These are phyloP conservation scores for Anoplius nigerrimus DNA, from an alignment of 2,888 invertebrate species.

Conservation along the genomic window DNA sequence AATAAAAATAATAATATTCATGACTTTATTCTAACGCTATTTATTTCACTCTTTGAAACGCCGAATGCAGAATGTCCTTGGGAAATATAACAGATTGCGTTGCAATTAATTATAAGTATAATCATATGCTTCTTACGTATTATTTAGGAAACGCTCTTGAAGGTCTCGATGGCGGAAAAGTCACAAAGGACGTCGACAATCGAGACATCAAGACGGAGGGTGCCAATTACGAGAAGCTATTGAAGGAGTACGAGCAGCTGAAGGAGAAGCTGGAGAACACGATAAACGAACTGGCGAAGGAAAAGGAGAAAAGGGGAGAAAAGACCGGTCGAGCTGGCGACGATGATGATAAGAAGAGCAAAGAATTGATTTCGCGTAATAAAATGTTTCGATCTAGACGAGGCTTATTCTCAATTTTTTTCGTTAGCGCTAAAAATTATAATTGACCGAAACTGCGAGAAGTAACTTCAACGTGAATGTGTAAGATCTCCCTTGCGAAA, in stretches of 20 bases:
- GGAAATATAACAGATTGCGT: not conserved
- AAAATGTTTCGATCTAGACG: too few species aligned
- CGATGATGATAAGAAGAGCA: constrained; percentile 63
- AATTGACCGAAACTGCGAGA: too few species aligned
- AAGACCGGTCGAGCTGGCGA: constrained; percentile 27
- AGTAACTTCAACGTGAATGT: too few species aligned
- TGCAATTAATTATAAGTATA: too few species aligned
- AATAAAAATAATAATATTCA: too few species aligned
- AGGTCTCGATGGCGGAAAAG: constrained; percentile 62
- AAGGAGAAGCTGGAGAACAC: constrained; percentile 66
- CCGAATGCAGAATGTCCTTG: too few species aligned
- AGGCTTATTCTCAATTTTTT: too few species aligned
- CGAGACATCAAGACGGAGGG: constrained; percentile 49
- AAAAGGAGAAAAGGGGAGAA: constrained; percentile 45
- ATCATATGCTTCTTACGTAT: not conserved
- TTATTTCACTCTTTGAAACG: too few species aligned
- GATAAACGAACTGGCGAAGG: constrained; percentile 64
- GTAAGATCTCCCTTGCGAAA: too few species aligned
- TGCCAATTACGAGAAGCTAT: constrained; percentile 65
- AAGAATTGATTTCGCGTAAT: constrained; percentile 61
- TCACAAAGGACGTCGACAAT: constrained; percentile 61
- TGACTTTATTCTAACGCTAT: too few species aligned
- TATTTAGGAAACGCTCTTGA: constrained; percentile 64
- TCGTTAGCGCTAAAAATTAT: too few species aligned
- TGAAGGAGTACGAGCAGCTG: constrained; percentile 66